These are phyloP conservation scores for Bradypodion ventrale DNA, from an alignment of 2,797 vertebrate species.

Conservation along the genomic window DNA sequence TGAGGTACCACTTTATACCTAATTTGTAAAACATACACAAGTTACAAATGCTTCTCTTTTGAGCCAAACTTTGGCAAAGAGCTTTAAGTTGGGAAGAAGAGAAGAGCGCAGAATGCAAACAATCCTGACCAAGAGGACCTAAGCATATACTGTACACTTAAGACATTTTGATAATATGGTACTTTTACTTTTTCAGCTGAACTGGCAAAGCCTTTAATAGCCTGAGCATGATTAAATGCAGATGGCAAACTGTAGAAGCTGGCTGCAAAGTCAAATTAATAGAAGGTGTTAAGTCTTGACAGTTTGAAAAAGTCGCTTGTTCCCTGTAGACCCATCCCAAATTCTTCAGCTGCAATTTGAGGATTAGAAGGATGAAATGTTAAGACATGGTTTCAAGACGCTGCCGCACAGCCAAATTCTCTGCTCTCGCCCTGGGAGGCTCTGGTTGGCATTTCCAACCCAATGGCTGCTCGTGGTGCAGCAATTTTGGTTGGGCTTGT, in stretches of 20 bases:
- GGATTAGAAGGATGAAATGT: background rate
- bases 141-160: constrained; percentile 23
- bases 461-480: background rate
- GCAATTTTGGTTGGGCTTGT: background rate
- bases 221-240: constrained; percentile 10
- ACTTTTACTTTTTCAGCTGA: background rate
- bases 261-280: constrained; percentile 12
- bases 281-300: background rate
- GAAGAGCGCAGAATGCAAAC: background rate
- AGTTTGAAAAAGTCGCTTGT: background rate
- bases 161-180: background rate
- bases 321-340: background rate
- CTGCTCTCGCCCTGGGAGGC: background rate
- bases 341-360: background rate
- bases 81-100: background rate
- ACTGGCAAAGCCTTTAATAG: background rate
- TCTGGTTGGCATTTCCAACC: constrained; percentile 4
- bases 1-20: too few species aligned
- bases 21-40: background rate
- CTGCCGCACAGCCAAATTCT: background rate
- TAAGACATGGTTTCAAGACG: background rate
- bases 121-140: background rate
- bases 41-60: background rate
- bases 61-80: background rate
- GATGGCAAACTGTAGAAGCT: background rate